These are phyloP conservation scores for Enteromius mattozi DNA, from an alignment of 2,797 vertebrate genomes.

Conservation along the genomic window DNA sequence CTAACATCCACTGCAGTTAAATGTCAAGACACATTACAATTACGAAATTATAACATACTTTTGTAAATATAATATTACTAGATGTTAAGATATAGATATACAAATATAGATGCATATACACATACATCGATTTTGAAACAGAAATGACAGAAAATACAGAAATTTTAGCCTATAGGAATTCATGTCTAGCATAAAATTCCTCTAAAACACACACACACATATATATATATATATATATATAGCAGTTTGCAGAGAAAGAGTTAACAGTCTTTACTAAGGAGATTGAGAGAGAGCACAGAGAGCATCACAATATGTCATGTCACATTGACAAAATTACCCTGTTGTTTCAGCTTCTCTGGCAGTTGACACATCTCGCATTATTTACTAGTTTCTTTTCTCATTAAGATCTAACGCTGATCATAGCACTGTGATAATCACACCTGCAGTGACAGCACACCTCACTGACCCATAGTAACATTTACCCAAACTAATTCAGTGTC, in stretches of 20 bases:
- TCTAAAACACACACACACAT: not conserved
- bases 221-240: not conserved
- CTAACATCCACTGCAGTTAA: not conserved
- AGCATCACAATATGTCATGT: slow-evolving; percentile 20
- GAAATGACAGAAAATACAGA: not conserved
- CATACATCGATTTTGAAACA: not conserved
- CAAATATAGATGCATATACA: not conserved
- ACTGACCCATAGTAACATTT: slow-evolving; percentile 22
- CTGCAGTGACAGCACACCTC: slow-evolving; percentile 2
- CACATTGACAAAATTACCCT: not conserved
- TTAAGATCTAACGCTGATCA: not conserved
- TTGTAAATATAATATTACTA: not conserved
- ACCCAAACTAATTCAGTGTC: not conserved
- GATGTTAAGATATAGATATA: not conserved
- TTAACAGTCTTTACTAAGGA: slow-evolving; percentile 1
- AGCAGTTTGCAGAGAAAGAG: not conserved
- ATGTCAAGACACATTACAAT: not conserved
- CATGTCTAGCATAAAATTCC: not conserved
- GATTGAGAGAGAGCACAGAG: slow-evolving; percentile 8
- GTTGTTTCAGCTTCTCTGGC: not conserved
- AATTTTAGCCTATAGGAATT: not conserved
- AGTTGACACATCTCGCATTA: not conserved
- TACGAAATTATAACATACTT: not conserved
- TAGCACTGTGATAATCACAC: not conserved
- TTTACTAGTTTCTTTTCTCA: not conserved